These are phyloP conservation scores for Apocheima hispidaria DNA, from an alignment of 2,888 invertebrate genomes.

Conservation along the genomic window DNA sequence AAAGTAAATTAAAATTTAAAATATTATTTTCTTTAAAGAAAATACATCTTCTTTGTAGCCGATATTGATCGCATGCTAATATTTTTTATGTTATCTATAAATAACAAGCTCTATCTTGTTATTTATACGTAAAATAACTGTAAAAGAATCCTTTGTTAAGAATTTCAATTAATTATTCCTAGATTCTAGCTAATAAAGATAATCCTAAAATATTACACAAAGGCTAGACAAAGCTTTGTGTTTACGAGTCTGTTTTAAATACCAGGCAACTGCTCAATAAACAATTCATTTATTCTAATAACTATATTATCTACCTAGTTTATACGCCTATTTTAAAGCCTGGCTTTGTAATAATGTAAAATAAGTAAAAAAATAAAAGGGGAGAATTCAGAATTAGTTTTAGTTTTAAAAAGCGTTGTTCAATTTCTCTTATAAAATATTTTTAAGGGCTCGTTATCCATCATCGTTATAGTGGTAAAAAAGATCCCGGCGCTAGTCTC, in stretches of 20 bases:
- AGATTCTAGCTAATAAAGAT: conserved; percentile 13
- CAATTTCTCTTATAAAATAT: too few species aligned
- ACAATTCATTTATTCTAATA: conserved; percentile 5
- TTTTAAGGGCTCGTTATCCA: too few species aligned
- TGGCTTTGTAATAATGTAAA: background rate
- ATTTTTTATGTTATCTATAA: conserved; percentile 4
- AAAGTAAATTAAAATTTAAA: too few species aligned
- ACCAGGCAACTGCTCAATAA: conserved; percentile 8
- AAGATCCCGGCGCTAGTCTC: too few species aligned
- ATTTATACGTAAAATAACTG: conserved; percentile 1
- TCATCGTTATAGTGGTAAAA: too few species aligned
- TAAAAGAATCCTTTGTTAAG: conserved; percentile 5
- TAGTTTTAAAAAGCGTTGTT: too few species aligned
- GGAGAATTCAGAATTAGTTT: too few species aligned
- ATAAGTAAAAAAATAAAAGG: too few species aligned
- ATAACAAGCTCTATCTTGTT: background rate
- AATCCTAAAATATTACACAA: conserved; percentile 12
- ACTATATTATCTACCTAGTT: conserved; percentile 6
- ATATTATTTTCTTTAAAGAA: too few species aligned
- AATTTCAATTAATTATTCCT: conserved; percentile 8
- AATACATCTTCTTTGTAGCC: background rate
- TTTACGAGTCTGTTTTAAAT: conserved; percentile 5
- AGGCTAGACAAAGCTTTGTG: conserved; percentile 11
- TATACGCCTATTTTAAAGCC: conserved; percentile 1
- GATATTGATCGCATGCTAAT: background rate